phyloP scores from a whole-genome alignment of 37 sponge, comb jelly and placozoan genomes.

The Crambe crambe region DNA sequence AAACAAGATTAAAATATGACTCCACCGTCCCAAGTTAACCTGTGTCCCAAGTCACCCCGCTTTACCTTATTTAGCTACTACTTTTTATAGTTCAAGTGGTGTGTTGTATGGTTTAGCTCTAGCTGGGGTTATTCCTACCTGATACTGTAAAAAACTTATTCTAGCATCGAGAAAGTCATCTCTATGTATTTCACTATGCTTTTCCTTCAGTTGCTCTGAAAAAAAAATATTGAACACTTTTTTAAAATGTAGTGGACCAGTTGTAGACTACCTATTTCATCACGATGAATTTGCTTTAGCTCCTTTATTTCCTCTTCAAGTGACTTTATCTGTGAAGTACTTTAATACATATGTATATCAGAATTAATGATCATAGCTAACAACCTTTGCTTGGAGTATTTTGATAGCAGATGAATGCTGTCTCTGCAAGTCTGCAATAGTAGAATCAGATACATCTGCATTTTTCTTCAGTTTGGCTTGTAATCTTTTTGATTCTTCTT shows the following conservation, averaged over 20 bases:
- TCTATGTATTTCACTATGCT: background rate
- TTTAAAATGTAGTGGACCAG: too few relatives aligned
- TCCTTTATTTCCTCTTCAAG: conserved; percentile 43
- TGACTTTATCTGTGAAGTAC: conserved; percentile 12
- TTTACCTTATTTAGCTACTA: too few relatives aligned
- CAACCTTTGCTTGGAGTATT: conserved; percentile 36
- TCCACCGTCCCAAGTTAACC: too few relatives aligned
- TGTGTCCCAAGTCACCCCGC: too few relatives aligned
- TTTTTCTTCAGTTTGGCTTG: conserved; percentile 7
- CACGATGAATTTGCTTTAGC: conserved; percentile 13
- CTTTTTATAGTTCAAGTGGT: too few relatives aligned
- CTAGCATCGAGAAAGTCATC: conserved; percentile 55
- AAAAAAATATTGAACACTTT: background rate
- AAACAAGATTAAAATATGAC: too few relatives aligned
- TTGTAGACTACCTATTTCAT: conserved; percentile 37
- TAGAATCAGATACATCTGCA: conserved; percentile 11
- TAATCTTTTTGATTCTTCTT: conserved; percentile 52
- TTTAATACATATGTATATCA: background rate
- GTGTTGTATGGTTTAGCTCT: too few relatives aligned
- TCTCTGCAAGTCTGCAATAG: background rate
- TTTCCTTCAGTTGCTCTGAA: background rate
- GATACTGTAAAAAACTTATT: conserved; percentile 55
- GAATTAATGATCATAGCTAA: background rate
- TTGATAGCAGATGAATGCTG: conserved; percentile 13
- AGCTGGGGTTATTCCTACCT: too few relatives aligned